Conservation (phyloP, 2,888 invertebrate genomes). For the Panorpa germanica region DNA sequence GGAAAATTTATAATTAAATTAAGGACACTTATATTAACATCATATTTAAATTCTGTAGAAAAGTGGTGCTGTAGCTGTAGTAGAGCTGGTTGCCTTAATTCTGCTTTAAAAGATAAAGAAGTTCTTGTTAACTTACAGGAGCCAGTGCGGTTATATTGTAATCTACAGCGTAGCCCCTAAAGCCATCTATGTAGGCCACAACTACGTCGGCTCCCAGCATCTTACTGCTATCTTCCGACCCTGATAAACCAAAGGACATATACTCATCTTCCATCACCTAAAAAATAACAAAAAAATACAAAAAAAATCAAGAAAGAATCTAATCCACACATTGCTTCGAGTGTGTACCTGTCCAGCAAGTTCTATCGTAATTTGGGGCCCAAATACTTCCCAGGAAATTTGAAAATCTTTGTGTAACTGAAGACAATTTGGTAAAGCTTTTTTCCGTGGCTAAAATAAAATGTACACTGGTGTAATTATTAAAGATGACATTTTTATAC, state of each 20-base stretch:
- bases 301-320: constrained; percentile 2
- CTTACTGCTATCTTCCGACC: constrained; percentile 43
- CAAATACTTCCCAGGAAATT: constrained; percentile 81
- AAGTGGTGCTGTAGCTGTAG: background rate
- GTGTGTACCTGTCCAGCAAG: constrained; percentile 48
- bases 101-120: background rate
- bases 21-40: no score
- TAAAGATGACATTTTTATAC: constrained; percentile 5
- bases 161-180: constrained; percentile 56
- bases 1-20: background rate
- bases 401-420: constrained; percentile 72
- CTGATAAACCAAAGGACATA: constrained; percentile 79
- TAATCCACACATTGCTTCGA: constrained; percentile 2
- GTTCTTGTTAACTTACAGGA: constrained; percentile 33
- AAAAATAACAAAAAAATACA: constrained; percentile 4
- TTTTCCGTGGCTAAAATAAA: constrained; percentile 30
- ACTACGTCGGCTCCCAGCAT: constrained; percentile 79
- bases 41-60: no score
- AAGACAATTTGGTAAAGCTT: constrained; percentile 59
- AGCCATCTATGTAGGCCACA: constrained; percentile 51
- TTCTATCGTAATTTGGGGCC: constrained; percentile 70
- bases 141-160: constrained; percentile 72
- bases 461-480: constrained; percentile 7
- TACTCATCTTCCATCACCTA: constrained; percentile 52
- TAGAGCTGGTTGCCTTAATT: background rate